phyloP scores from a whole-genome alignment of 2,113 vertebrate species.

The mouse (Mus musculus) region GRCm39 chr13:48689001-48689500 shows the following conservation, averaged over 20 bases:
- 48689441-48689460: slow-evolving; percentile 71
- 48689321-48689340: background rate
- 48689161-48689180: background rate
- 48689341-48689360: background rate
- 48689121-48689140: background rate
- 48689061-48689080: background rate
- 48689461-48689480: slow-evolving; percentile 63
- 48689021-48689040: background rate
- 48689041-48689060: background rate
- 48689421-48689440: slow-evolving; percentile 59
- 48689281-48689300: background rate
- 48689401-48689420: background rate
- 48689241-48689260: background rate
- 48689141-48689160: background rate
- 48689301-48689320: background rate
- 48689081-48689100: background rate
- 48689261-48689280: background rate
- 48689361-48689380: slow-evolving; percentile 16
- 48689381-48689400: slow-evolving; percentile 9
- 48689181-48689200: background rate
- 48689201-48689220: background rate
- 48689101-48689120: background rate
- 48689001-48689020: slow-evolving; percentile 57
- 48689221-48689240: background rate
- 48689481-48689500: slow-evolving; percentile 88